These are phyloP conservation scores for Spodoptera frugiperda DNA, from an alignment of 1,140 invertebrate species.

Conservation along the genomic window DNA sequence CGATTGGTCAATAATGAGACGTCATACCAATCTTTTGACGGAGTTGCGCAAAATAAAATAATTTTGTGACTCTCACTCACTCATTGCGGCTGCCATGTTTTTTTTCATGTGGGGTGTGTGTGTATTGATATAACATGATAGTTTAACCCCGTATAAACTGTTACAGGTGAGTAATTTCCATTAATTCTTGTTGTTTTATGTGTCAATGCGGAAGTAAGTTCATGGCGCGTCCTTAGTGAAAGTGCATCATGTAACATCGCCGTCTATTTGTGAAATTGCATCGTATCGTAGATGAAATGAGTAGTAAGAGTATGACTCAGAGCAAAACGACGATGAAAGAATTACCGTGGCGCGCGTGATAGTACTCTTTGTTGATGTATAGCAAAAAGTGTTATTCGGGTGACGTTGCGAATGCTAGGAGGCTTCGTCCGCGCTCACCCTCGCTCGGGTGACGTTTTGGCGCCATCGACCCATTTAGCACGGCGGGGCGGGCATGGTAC, in stretches of 20 bases:
- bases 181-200: conserved; percentile 60
- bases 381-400: conserved; percentile 34
- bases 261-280: conserved; percentile 83
- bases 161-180: conserved; percentile 76
- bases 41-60: conserved; percentile 82
- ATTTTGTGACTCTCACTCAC: conserved; percentile 82
- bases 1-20: conserved; percentile 77
- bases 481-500: conserved; percentile 72
- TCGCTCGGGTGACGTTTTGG: conserved; percentile 80
- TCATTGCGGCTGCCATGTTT: conserved; percentile 85
- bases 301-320: conserved; percentile 68
- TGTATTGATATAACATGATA: conserved; percentile 84
- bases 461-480: conserved; percentile 85
- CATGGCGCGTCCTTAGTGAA: conserved; percentile 77
- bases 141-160: conserved; percentile 79
- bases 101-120: conserved; percentile 85
- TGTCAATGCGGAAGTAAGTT: conserved; percentile 73
- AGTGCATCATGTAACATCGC: conserved; percentile 85
- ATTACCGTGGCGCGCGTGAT: conserved; percentile 49
- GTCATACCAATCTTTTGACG: conserved; percentile 81
- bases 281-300: conserved; percentile 66
- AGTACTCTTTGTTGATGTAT: conserved; percentile 58
- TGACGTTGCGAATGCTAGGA: conserved; percentile 38
- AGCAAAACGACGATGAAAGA: conserved; percentile 59
- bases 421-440: conserved; percentile 56